Evolutionary conservation across 2,888 invertebrate genomes (phyloP), one percentile per base, ranked within the genome.

Genomic region (Eupithecia pulchellata): DNA sequence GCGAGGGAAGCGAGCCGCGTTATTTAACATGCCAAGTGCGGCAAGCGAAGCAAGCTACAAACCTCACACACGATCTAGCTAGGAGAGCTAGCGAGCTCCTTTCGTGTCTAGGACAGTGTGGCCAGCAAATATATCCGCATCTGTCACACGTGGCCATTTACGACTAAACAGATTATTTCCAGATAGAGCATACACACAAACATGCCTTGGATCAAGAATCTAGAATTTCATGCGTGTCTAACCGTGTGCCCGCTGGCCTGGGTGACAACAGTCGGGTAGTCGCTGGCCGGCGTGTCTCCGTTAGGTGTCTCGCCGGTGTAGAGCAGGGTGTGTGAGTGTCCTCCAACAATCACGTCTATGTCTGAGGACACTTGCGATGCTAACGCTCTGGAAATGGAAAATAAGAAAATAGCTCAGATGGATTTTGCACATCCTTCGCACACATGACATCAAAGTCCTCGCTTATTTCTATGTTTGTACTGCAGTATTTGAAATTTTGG

Each of bases 281-380:
- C 93, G 9, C 96, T 96, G 17, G 79, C 82, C 0, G 96, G 91
- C 0, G 64, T 90, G 75, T 96, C 95, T 0, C 95, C 95, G 27
- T 95, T 96, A 0, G 95, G 95, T 0, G 91, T 85, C 1, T 84
- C 89, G 2, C 92, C 92, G 0, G 94, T 96, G 86, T 95, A 98
- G 0, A 98, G 94, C 78, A 98, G 95, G 0, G 97, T 96, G 86
- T 98, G 97, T 0, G 97, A 96, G 85, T 98, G 98, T 0, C 96
- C 97, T 6, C 98, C 98, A n/a, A 98, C 96, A 69, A 98, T 96
- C 0, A 98, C 94, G 85, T 98, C 97, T 66, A 98, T 95, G 39
- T 96, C 95, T 0, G 95, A 95, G 2, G 96, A 95, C 55, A 95
- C 96, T 4, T 94, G 90, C 4, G 86, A 84, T 0, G 98, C 98